Evolutionary conservation across 2,888 invertebrate species (phyloP), one percentile per base, ranked within the genome.

Genomic region (Chalcis sispes): DNA sequence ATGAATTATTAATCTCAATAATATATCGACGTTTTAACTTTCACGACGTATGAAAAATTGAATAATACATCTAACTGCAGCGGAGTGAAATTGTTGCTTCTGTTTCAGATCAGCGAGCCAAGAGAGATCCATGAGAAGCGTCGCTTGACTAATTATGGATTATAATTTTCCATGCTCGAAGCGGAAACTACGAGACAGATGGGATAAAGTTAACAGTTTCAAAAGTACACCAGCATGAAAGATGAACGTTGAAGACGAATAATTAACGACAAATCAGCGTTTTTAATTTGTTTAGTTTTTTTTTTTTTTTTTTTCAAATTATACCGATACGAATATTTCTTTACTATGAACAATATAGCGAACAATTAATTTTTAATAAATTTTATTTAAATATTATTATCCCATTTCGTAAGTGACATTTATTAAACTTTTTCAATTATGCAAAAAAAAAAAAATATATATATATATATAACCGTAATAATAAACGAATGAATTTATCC

Each of bases 151-250:
- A 61, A 70, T 70, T 50, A 52, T 5, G 27, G 27, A 61, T 70
- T 25, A 70, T 70, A 61, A 70, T 61, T 61, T 46, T 27, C 8
- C 52, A 20, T 59, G 59, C 25, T 50, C 32, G 20, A 27, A 20
- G 29, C 10, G 23, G 48, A n/a, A 58, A 25, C n/a, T 18, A 15
- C 2, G 32, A 70, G 36, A 70, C 50, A 25, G 58, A 70, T 70
- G 50, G 58, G 32, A 36, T 20, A 50, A 70, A 70, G 69, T 70
- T 70, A 50, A 40, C 69, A 42, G 59, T 50, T 48, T 50, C 48
- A 59, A 36, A 70, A 59, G 69, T 59, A 25, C 48, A 59, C 48
- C 69, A 70, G 69, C 4, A 48, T 70, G 69, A 70, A 59, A 56
- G 59, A 59, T 69, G 69, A 70, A 59, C 69, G 48, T 18, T 15